Evolutionary conservation across 2,888 invertebrate genomes (phyloP).

Genomic region (Caenorhabditis wallacei): DNA sequence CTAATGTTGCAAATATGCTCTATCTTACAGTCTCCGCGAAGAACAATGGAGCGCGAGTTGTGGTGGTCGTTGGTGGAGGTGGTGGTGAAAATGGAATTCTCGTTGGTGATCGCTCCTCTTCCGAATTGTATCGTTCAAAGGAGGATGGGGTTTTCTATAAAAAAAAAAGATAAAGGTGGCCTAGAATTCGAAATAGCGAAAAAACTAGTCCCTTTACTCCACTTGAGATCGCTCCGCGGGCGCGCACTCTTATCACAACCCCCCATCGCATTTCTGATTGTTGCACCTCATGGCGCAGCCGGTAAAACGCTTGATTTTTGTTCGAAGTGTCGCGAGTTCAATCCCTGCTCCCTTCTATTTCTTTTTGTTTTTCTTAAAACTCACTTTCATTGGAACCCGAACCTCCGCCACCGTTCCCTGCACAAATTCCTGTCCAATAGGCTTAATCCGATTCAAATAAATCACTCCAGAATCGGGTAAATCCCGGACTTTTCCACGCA

Average conservation of each 20-base stretch:
- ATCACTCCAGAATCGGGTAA: slow-evolving; percentile 71
- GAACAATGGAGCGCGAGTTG: background rate
- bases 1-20: too few species aligned
- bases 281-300: too few species aligned
- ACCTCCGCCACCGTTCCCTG: slow-evolving; percentile 30
- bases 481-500: slow-evolving; percentile 67
- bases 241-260: too few species aligned
- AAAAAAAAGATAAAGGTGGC: too few species aligned
- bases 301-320: too few species aligned
- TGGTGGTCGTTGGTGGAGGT: slow-evolving; percentile 7
- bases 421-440: slow-evolving; percentile 57
- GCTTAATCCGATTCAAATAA: slow-evolving; percentile 70
- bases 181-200: too few species aligned
- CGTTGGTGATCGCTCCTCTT: slow-evolving; percentile 43
- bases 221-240: too few species aligned
- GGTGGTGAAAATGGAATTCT: slow-evolving; percentile 2
- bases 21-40: slow-evolving; percentile 30
- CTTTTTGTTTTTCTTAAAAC: background rate
- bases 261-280: too few species aligned
- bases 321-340: too few species aligned
- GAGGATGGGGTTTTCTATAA: slow-evolving; percentile 48
- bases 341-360: background rate
- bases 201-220: too few species aligned
- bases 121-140: slow-evolving; percentile 56
- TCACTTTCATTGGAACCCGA: slow-evolving; percentile 30